phyloP scores from a whole-genome alignment of 64 coral and sea anemone species.

The Orbicella faveolata region DNA sequence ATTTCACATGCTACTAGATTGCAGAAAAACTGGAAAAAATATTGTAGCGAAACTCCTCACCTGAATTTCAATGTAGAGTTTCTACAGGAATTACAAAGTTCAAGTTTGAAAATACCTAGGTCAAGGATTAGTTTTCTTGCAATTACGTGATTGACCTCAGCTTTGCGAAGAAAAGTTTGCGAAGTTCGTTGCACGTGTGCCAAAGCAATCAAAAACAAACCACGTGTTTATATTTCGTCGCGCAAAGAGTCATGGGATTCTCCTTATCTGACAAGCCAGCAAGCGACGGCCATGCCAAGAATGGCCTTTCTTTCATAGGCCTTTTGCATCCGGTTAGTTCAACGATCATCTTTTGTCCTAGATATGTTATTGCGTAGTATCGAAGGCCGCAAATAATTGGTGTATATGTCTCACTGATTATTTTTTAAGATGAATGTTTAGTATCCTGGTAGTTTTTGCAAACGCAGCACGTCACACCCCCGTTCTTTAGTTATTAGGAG shows the following conservation, averaged over 20 bases:
- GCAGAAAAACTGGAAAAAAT: not conserved
- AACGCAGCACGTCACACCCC: slow-evolving; percentile 97
- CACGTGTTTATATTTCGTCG: slow-evolving; percentile 84
- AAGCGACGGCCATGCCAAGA: slow-evolving; percentile 90
- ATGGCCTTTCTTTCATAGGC: slow-evolving; percentile 77
- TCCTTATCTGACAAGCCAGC: slow-evolving; percentile 81
- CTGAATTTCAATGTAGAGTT: not conserved
- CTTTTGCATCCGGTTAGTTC: slow-evolving; percentile 92
- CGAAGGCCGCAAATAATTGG: slow-evolving; percentile 35
- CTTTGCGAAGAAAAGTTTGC: not conserved
- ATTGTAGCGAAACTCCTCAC: too few relatives aligned
- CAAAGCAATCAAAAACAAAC: slow-evolving; percentile 69
- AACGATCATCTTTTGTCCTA: slow-evolving; percentile 66
- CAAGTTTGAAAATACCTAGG: not conserved
- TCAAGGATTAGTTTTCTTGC: not conserved
- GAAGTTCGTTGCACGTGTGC: slow-evolving; percentile 42
- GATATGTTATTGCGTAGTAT: slow-evolving; percentile 26
- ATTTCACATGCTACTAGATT: slow-evolving; percentile 61
- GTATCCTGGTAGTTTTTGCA: slow-evolving; percentile 69
- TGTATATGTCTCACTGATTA: slow-evolving; percentile 29
- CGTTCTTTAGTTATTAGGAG: slow-evolving; percentile 39
- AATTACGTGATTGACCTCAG: not conserved
- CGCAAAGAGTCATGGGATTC: slow-evolving; percentile 69
- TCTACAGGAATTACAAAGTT: not conserved
- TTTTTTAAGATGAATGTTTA: slow-evolving; percentile 43